Evolutionary conservation across 2,888 invertebrate genomes (phyloP), one percentile per base, ranked within the genome.

Genomic region (Buathra laborator): DNA sequence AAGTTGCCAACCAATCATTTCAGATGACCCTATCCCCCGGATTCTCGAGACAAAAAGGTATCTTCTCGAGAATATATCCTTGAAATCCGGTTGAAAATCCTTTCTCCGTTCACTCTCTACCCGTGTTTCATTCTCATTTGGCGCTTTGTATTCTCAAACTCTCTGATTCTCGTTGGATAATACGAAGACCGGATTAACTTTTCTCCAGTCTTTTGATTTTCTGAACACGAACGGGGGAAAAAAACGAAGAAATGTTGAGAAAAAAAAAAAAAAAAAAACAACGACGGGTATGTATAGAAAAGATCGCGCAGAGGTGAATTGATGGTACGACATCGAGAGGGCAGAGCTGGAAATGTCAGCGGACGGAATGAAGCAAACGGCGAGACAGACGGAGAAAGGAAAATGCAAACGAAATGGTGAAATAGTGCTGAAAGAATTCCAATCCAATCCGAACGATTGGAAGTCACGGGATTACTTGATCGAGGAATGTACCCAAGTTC

Each of bases 121-220:
- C 51, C 46, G 10, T 62, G 19, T 56, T 51, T 71, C n/a, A 37
- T 70, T 64, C 48, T 46, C 53, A 37, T 71, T 24, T 24, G 62
- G 48, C 32, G 51, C 51, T 77, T 68, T 46, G 67, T 48, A 77
- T 75, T 62, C 59, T 14, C 51, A 16, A 84, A 68, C 32, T 72
- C 29, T 74, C 44, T 16, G 84, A 81, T 84, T 77, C 74, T 81
- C 56, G 74, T 84, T 78, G 70, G 84, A 84, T 84, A 84, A 75
- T 68, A 51, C 67, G 43, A 56, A 3, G 10, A 66, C 37, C 53
- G 12, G 24, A 64, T 32, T 14, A 44, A 48, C 16, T 59, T 29
- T 71, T 16, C 24, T 19, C 44, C 10, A 56, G 24, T 29, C 12
- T 64, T 51, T 59, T 24, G 44, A 44, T 64, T 68, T 79, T 75